Conservation (phyloP, 2,888 invertebrate genomes). For the Lathronympha strigana region DNA sequence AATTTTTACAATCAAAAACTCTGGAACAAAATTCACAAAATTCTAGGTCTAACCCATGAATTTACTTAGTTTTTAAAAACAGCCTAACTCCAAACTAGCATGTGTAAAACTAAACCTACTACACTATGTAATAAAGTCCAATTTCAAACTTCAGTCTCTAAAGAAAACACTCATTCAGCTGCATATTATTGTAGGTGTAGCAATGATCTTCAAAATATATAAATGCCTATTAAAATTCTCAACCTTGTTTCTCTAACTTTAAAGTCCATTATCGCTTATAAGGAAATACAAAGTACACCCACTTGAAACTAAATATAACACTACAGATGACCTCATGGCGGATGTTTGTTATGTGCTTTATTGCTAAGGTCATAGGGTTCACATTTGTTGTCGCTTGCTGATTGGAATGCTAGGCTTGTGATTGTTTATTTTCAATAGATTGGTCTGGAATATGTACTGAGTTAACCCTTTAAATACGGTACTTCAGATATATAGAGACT, state of each 20-base stretch:
- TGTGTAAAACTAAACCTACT: not conserved
- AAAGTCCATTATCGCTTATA: conserved; percentile 10
- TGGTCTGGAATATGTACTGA: conserved; percentile 4
- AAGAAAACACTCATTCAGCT: conserved; percentile 7
- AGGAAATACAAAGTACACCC: conserved; percentile 28
- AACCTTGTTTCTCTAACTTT: not conserved
- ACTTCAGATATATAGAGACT: not conserved
- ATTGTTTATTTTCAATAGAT: conserved; percentile 18
- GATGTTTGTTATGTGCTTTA: conserved; percentile 19
- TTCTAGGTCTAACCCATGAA: not conserved
- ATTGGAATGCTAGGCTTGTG: conserved; percentile 15
- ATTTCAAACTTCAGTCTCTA: not conserved
- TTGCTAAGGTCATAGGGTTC: conserved; percentile 23
- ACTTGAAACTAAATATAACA: conserved; percentile 40
- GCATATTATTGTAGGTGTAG: conserved; percentile 30
- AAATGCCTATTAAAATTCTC: not conserved
- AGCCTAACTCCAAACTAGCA: not conserved
- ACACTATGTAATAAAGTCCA: not conserved
- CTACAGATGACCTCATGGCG: conserved; percentile 33
- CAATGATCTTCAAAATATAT: conserved; percentile 22
- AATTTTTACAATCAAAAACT: not conserved
- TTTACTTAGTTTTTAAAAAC: not conserved
- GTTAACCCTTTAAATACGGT: not conserved
- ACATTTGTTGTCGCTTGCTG: conserved; percentile 5
- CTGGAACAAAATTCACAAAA: conserved; percentile 15